Base-by-base conservation (phyloP, 2,113 vertebrate species). In the Varanus salvator region DNA sequence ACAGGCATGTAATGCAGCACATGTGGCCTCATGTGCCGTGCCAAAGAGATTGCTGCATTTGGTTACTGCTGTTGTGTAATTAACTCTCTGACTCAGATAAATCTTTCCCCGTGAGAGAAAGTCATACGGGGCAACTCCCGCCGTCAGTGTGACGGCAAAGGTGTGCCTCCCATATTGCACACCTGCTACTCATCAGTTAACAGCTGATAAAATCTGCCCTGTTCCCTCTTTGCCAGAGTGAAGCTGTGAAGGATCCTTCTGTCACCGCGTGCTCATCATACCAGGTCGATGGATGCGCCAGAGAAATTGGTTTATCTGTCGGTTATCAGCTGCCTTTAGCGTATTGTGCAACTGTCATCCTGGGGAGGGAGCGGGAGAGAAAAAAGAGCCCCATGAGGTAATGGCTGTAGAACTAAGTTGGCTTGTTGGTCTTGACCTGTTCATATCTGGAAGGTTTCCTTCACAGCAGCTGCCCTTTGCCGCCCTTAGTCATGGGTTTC, bases 171-270 rank as follows among this genome's bases (percentile, higher is more conserved):
- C 77, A 54, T 81, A 91, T 91, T 91, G 92, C 76, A 93, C 93
- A 97, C 95, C 95, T 96, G 95, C 69, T 92, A 54, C 78, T 94
- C 91, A 87, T 96, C 84, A 84, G 86, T 93, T 91, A 95, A 76
- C 88, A 78, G 74, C 85, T 0, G 52, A 96, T 97, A 96, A 92
- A 85, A 95, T 94, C 96, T 96, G 90, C 83, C 80, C 91, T 95
- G 91, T 94, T 87, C 92, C 96, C 83, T 94, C 85, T 92, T 92
- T 8, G 4, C 52, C 92, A 90, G 93, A 66, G 77, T 80, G 71
- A 80, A 95, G 93, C 83, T 85, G 91, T 93, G 89, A 86, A 91
- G 90, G 31, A 80, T 94, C 54, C 31, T 92, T 92, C 77, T 94
- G 89, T 95, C 93, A 92, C 86, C 90, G 84, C 75, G 91, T 85